Evolutionary conservation across 2,888 invertebrate genomes (phyloP), one percentile per base, ranked within the genome.

Genomic region (Xanthia icteritia): DNA sequence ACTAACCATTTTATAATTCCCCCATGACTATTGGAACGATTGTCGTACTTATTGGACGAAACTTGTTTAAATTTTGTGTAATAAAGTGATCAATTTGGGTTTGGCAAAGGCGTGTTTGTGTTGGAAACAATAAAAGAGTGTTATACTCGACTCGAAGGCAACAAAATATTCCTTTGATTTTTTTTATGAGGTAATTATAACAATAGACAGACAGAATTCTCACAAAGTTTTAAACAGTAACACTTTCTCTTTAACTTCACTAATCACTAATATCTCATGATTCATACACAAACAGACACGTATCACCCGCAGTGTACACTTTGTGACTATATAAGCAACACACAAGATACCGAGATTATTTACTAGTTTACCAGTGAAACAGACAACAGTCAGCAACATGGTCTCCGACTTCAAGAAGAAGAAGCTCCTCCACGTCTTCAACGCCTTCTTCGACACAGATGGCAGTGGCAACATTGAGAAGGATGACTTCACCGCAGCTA

Each of bases 351-450:
- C 13, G 36, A 27, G 64, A 42, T 27, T 79, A 87, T 79, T 86
- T 78, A 86, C 66, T 31, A 27, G 65, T 73, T 82, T 73, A 84
- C 67, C 51, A 20, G 65, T 72, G 64, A 51, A 71, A 72, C 77
- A 83, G 51, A 64, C 76, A 17, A 54, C 58, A 65, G 58, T 15
- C 72, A 79, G 63, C 98, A 96, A 94, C 91, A 96, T 96, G 96
- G 98, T 98, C 93, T 98, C 99, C 86, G 98, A 98, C 91, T 99
- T 99, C 96, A 98, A 98, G 93, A 98, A 98, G 97, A 98, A 98
- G 97, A 99, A 99, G 96, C 97, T 99, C 61, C 97, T 98, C 89
- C 98, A 98, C 96, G 98, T 99, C 81, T 99, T 99, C 97, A 98
- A 98, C 92, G 97, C 98, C 77, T 98, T 99, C 96, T 99, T 99